Evolutionary conservation across 2,797 vertebrate species (phyloP), one percentile per base, ranked within the genome.

Genomic region (Apogon hyalosoma): DNA sequence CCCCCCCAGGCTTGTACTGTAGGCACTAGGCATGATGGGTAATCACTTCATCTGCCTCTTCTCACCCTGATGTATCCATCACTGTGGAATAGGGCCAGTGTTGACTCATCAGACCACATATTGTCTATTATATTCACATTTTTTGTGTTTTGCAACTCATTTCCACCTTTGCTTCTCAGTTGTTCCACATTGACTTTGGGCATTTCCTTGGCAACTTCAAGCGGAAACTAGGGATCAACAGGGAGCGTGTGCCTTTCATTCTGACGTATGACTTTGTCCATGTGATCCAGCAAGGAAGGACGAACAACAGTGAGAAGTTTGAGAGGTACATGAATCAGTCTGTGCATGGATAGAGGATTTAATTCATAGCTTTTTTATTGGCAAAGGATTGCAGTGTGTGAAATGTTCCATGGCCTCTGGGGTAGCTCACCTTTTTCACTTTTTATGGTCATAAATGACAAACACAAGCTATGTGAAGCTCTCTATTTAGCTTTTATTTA

Each of bases 201-300:
- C 98, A 99, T 90, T 98, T 99, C 77, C 87, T 99, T 90, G 98
- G 98, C 40, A 99, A 99, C 87, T 99, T 99, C 90, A 99, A 99
- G 90, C 96, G 96, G 60, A 99, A 99, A 90, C 96, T 99, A 40
- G 98, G 98, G 65, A 98, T 99, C 91, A 99, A 99, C 75, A 94
- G 98, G 38, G 98, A 99, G 78, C 96, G 98, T 1, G 98, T 99
- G 74, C 98, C 98, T 15, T 99, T 99, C 75, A 99, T 99, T 82
- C 79, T 99, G 88, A 99, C 98, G 0, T 98, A 99, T 0, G 98
- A 99, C 89, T 99, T 99, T 13, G 98, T 99, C 68, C 98, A 99
- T 0, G 98, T 99, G 65, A 99, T 99, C 82, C 98, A 99, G 83
- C 94, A 99, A 89, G 98, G 98, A 13, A 94, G 93, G 49, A 98